Conservation (phyloP, 2,888 invertebrate genomes). For the Thysanoteuthis rhombus region DNA sequence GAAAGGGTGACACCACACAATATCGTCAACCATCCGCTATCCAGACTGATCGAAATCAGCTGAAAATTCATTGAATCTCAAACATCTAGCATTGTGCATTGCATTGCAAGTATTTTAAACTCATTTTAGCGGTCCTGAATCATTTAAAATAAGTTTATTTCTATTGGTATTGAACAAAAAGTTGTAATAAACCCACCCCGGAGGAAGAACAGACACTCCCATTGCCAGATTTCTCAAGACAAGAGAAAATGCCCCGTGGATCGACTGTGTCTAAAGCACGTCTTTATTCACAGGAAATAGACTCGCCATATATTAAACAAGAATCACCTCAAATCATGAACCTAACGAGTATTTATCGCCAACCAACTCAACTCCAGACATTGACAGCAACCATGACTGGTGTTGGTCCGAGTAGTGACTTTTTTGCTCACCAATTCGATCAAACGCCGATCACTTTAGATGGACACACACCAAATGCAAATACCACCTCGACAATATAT, state of each 20-base stretch:
- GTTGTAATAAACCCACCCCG: background rate
- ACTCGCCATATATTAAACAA: slow-evolving; percentile 25
- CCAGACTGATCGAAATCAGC: background rate
- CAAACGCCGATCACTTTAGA: slow-evolving; percentile 12
- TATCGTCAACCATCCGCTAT: background rate
- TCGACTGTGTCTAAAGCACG: slow-evolving; percentile 45
- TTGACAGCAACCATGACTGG: background rate
- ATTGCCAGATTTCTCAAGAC: background rate
- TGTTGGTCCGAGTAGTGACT: background rate
- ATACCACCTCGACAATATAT: background rate
- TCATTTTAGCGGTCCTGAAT: background rate
- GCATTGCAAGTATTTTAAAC: background rate
- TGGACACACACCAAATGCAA: slow-evolving; percentile 31
- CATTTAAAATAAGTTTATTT: background rate
- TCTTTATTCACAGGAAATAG: slow-evolving; percentile 41
- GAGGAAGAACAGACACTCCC: background rate
- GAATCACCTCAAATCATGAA: slow-evolving; percentile 51
- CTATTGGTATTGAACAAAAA: background rate
- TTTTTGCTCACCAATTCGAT: slow-evolving; percentile 22
- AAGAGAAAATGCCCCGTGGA: slow-evolving; percentile 51
- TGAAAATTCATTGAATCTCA: background rate
- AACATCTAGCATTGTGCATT: background rate
- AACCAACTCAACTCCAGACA: slow-evolving; percentile 38
- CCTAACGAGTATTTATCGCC: slow-evolving; percentile 52
- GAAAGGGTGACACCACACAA: background rate